Conservation (phyloP, 2,888 invertebrate species). For the Lysandra coridon region DNA sequence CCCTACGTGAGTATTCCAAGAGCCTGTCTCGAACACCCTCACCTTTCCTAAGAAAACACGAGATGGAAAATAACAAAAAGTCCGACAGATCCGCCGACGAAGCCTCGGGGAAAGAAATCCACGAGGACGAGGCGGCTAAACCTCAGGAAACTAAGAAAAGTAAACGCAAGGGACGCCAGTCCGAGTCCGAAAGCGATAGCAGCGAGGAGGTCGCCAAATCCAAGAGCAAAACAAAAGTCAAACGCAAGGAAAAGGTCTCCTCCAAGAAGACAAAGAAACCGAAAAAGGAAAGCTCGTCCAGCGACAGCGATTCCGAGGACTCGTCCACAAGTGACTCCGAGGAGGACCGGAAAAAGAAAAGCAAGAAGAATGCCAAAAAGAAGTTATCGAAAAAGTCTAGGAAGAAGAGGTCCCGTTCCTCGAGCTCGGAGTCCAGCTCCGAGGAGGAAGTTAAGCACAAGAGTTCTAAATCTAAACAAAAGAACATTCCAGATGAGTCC, state of each 20-base stretch:
- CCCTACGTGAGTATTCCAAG: conserved; percentile 81
- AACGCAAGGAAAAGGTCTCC: conserved; percentile 78
- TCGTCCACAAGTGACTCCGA: conserved; percentile 76
- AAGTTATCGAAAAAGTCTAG: conserved; percentile 71
- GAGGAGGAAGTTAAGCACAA: conserved; percentile 76
- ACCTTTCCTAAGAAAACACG: conserved; percentile 87
- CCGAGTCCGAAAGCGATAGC: conserved; percentile 73
- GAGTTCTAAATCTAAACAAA: conserved; percentile 70
- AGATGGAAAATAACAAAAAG: conserved; percentile 75
- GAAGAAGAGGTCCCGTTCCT: conserved; percentile 71
- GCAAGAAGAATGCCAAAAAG: conserved; percentile 72
- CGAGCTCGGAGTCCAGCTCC: conserved; percentile 76
- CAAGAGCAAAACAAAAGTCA: conserved; percentile 69
- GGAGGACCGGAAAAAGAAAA: conserved; percentile 75
- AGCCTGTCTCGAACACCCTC: conserved; percentile 93
- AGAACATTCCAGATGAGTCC: conserved; percentile 74
- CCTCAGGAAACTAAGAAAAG: conserved; percentile 67
- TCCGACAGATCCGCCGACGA: conserved; percentile 68
- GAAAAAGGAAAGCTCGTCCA: conserved; percentile 72
- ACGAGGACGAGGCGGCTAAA: conserved; percentile 61
- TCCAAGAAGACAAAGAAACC: conserved; percentile 78
- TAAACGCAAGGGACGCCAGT: conserved; percentile 78
- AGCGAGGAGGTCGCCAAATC: conserved; percentile 68
- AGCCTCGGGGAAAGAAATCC: conserved; percentile 71
- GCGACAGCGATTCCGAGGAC: conserved; percentile 76